Conservation (phyloP, 2,113 vertebrate genomes). For the Xenopus borealis region DNA sequence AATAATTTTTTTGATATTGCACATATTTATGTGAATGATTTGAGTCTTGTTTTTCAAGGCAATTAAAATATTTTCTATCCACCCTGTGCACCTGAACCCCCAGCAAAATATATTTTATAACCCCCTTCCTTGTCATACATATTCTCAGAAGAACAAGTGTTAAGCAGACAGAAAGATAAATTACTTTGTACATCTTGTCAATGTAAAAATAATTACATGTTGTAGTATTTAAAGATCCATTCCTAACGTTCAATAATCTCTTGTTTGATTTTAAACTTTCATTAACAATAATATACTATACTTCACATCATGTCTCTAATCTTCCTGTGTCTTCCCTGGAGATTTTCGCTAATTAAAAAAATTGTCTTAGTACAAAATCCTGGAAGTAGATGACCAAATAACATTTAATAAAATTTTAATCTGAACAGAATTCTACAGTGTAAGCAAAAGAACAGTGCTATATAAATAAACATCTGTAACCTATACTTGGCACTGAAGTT, state of each 20-base stretch:
- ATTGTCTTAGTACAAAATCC: constrained; percentile 14
- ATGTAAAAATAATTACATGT: constrained; percentile 25
- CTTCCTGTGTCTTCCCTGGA: constrained; percentile 11
- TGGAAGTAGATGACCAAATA: constrained; percentile 13
- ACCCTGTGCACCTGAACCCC: too few species aligned
- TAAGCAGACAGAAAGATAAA: not conserved
- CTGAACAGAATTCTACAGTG: not conserved
- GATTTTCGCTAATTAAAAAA: constrained; percentile 29
- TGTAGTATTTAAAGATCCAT: constrained; percentile 6
- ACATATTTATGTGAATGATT: too few species aligned
- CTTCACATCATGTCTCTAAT: constrained; percentile 26
- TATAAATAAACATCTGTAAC: too few species aligned
- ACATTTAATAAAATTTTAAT: constrained; percentile 1
- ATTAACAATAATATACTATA: constrained; percentile 30
- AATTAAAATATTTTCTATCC: too few species aligned
- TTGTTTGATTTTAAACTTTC: constrained; percentile 21
- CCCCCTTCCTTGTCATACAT: too few species aligned
- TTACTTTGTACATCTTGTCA: not conserved
- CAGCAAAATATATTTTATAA: too few species aligned
- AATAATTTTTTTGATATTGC: too few species aligned
- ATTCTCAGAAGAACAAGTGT: not conserved
- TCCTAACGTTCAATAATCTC: constrained; percentile 15
- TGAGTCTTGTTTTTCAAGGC: too few species aligned
- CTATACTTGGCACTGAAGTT: too few species aligned
- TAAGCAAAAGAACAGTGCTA: too few species aligned